These are phyloP conservation scores for Gymnarchus niloticus DNA, from an alignment of 2,113 vertebrate genomes.

Conservation along the genomic window DNA sequence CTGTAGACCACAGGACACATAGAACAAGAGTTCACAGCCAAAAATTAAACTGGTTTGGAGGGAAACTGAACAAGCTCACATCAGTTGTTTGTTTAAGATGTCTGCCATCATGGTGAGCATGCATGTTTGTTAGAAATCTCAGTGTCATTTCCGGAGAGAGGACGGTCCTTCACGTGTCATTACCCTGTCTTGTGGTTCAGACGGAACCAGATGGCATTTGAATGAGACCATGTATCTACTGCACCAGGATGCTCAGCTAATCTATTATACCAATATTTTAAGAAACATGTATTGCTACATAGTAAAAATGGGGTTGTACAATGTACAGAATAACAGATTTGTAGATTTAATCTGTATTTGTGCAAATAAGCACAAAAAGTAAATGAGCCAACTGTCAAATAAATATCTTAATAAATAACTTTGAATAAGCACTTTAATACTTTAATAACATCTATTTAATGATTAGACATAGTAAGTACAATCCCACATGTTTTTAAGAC, in stretches of 20 bases:
- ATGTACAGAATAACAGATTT: neutral
- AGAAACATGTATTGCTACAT: neutral
- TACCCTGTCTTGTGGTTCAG: neutral
- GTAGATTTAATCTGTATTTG: neutral
- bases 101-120: neutral
- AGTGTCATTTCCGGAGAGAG: neutral
- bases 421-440: neutral
- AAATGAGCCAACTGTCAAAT: neutral
- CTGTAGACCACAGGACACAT: neutral
- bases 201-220: neutral
- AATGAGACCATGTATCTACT: neutral
- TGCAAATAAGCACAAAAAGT: neutral
- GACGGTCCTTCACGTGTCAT: neutral
- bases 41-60: neutral
- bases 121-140: conserved; percentile 11
- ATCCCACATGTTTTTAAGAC: neutral
- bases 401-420: neutral
- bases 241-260: neutral
- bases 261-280: neutral
- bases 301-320: neutral
- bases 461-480: neutral
- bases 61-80: neutral
- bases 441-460: neutral
- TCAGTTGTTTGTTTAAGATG: neutral
- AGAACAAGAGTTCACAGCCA: neutral